These are phyloP conservation scores for Jacana jacana DNA, from an alignment of 2,113 vertebrate genomes.

Conservation along the genomic window DNA sequence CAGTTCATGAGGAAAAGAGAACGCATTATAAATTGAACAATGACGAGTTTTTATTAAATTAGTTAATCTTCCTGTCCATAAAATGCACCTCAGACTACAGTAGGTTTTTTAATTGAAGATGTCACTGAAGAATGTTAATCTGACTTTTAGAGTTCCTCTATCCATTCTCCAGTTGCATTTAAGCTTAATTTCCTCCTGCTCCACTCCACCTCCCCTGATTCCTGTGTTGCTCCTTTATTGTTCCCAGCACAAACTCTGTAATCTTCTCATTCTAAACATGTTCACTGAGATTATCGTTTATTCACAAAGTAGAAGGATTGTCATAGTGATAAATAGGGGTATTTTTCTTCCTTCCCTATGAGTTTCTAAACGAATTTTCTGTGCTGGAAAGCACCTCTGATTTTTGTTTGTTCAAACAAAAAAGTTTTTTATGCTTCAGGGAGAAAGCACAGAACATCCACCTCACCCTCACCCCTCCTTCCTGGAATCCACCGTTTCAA, in stretches of 20 bases:
- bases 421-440: neutral
- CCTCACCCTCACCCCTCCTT: accelerated
- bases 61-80: neutral
- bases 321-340: slow-evolving; percentile 24
- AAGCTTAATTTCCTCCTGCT: slow-evolving; percentile 4
- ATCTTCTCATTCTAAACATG: slow-evolving; percentile 12
- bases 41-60: neutral
- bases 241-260: neutral
- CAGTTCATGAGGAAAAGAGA: neutral
- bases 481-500: neutral
- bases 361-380: slow-evolving; percentile 13
- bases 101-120: neutral
- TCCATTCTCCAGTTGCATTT: neutral
- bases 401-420: slow-evolving; percentile 16
- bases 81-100: neutral
- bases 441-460: neutral
- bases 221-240: neutral
- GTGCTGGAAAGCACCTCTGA: neutral
- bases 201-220: neutral
- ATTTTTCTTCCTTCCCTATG: neutral
- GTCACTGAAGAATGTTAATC: slow-evolving; percentile 9
- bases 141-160: neutral
- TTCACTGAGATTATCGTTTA: neutral
- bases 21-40: neutral
- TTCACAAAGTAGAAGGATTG: neutral